A percentile compares a stretch with the other conserved stretches of the same genome.
Conservation (phyloP, 2,797 vertebrate genomes). For the Acipenser ruthenus region DNA sequence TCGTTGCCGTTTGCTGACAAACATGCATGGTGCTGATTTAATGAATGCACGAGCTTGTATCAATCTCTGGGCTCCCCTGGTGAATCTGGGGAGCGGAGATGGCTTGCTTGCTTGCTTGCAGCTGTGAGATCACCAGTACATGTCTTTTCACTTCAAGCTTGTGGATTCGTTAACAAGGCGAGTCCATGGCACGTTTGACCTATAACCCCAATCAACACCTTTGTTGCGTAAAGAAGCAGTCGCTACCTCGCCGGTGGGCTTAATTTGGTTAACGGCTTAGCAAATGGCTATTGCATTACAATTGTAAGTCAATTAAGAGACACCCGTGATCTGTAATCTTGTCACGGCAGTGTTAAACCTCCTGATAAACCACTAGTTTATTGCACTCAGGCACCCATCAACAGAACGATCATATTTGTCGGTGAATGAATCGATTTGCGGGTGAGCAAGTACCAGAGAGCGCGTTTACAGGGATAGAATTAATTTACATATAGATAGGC, state of each 20-base stretch:
- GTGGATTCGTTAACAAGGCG: background rate
- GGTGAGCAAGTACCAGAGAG: background rate
- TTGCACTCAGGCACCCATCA: background rate
- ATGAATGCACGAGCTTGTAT: too few species aligned
- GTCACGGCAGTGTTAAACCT: background rate
- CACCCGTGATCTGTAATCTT: background rate
- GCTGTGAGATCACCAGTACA: background rate
- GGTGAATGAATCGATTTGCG: background rate
- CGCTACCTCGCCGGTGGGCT: background rate
- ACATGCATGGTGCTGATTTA: too few species aligned
- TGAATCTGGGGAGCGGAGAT: background rate
- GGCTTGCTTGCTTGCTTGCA: slow-evolving; percentile 1
- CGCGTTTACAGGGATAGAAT: too few species aligned
- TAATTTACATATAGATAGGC: background rate
- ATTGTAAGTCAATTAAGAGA: background rate
- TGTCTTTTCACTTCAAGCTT: background rate
- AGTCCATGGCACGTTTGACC: too few species aligned
- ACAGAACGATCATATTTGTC: too few species aligned
- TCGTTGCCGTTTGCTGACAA: too few species aligned
- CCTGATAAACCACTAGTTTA: background rate
- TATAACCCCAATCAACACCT: too few species aligned
- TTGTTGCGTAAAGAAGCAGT: too few species aligned
- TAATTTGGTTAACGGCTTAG: slow-evolving; percentile 5
- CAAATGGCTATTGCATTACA: background rate
- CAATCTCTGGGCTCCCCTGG: background rate